A percentile compares a stretch with the other conserved stretches of the same genome.
Conservation (phyloP, 2,797 vertebrate genomes). For the Basileuterus tristriatus region DNA sequence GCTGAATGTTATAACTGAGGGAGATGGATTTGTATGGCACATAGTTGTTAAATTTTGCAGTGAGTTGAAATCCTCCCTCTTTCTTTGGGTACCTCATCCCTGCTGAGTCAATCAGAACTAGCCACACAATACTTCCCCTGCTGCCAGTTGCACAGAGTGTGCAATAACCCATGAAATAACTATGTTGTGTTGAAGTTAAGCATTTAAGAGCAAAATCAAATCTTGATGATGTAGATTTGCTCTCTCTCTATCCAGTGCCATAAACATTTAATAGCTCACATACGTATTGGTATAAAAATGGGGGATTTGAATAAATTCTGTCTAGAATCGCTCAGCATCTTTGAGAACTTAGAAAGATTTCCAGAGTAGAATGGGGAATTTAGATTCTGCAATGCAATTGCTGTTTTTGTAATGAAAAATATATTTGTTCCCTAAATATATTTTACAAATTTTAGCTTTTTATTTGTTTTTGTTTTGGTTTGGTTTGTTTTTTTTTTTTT, state of each 20-base stretch:
- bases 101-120: not conserved
- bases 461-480: not conserved
- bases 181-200: not conserved
- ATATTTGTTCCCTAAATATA: not conserved
- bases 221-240: not conserved
- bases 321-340: not conserved
- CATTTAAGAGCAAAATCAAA: not conserved
- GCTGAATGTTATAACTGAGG: fast-evolving
- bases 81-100: not conserved
- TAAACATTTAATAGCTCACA: not conserved
- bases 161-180: not conserved
- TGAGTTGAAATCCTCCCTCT: not conserved
- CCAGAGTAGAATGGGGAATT: not conserved
- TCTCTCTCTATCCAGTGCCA: not conserved
- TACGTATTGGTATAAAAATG: not conserved
- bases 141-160: not conserved
- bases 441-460: not conserved
- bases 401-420: not conserved
- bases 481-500: not conserved
- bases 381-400: not conserved
- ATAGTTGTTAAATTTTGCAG: not conserved
- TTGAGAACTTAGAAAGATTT: not conserved
- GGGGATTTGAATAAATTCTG: not conserved
- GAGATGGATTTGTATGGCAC: not conserved
- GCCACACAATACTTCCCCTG: not conserved